phyloP scores from a whole-genome alignment of 2,888 invertebrate species.

The Cordilura impudica region DNA sequence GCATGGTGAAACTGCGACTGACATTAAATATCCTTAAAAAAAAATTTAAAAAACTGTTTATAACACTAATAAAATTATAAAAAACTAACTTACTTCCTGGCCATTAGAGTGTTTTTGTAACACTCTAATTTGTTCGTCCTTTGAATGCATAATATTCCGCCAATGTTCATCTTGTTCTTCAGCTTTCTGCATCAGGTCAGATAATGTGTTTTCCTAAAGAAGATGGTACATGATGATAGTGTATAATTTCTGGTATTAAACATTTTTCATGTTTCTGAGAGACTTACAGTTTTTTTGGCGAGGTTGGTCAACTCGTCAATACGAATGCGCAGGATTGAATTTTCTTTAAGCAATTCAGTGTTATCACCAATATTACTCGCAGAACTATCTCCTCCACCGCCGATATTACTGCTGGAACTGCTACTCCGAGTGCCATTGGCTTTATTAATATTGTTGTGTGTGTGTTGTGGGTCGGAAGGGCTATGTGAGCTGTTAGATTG shows the following conservation, averaged over 20 bases:
- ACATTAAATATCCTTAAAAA: constrained; percentile 76
- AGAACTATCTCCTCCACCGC: constrained; percentile 63
- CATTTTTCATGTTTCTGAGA: not conserved
- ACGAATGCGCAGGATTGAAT: constrained; percentile 82
- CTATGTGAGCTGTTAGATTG: constrained; percentile 70
- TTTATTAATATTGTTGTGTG: constrained; percentile 67
- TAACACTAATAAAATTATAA: not conserved
- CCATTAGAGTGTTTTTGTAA: constrained; percentile 77
- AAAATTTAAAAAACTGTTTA: constrained; percentile 16
- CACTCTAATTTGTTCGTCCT: constrained; percentile 75
- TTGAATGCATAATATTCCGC: constrained; percentile 75
- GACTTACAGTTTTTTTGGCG: constrained; percentile 87
- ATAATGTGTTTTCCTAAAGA: constrained; percentile 75
- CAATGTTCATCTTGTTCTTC: constrained; percentile 77
- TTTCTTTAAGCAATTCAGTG: constrained; percentile 79
- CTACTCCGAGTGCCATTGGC: constrained; percentile 65
- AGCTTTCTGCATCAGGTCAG: constrained; percentile 75
- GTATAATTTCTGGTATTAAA: not conserved
- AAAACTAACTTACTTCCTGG: constrained; percentile 70
- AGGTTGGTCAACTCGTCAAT: constrained; percentile 86
- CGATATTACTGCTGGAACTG: constrained; percentile 64
- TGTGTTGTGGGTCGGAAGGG: constrained; percentile 64
- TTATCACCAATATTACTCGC: constrained; percentile 55
- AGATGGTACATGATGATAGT: constrained; percentile 1
- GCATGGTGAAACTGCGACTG: constrained; percentile 56